A percentile compares a stretch with the other conserved stretches of the same genome.
phyloP scores from a whole-genome alignment of 1,140 invertebrate species.

The Hydropsyche tenuis region DNA sequence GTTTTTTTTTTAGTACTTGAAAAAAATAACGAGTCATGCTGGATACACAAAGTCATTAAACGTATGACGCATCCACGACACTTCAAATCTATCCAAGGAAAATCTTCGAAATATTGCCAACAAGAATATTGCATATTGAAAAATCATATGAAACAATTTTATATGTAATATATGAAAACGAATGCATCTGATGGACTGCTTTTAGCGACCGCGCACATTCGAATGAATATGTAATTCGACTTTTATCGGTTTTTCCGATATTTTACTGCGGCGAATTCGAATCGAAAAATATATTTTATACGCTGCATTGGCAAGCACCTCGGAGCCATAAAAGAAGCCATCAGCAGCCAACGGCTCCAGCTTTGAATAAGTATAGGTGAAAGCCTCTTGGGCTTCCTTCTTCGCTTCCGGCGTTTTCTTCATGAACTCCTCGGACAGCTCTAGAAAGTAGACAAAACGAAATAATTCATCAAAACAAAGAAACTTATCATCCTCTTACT shows the following conservation, averaged over 20 bases:
- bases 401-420: constrained; percentile 42
- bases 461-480: too few species aligned
- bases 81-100: too few species aligned
- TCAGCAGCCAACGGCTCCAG: constrained; percentile 33
- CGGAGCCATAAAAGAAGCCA: constrained; percentile 46
- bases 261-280: constrained; percentile 2
- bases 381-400: constrained; percentile 33
- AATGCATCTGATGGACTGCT: constrained; percentile 61
- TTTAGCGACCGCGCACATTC: constrained; percentile 70
- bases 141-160: too few species aligned
- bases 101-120: too few species aligned
- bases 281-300: constrained; percentile 16
- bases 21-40: too few species aligned
- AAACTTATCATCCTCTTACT: constrained; percentile 54
- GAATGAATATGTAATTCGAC: constrained; percentile 59
- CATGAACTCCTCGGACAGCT: neutral
- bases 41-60: too few species aligned
- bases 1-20: too few species aligned
- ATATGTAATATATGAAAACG: too few species aligned
- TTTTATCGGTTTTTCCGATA: neutral
- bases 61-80: too few species aligned
- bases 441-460: too few species aligned
- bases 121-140: neutral
- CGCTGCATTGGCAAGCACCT: constrained; percentile 29
- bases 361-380: constrained; percentile 31